These are phyloP conservation scores for Oncorhynchus gorbuscha DNA, from an alignment of 2,113 vertebrate genomes.

Conservation along the genomic window DNA sequence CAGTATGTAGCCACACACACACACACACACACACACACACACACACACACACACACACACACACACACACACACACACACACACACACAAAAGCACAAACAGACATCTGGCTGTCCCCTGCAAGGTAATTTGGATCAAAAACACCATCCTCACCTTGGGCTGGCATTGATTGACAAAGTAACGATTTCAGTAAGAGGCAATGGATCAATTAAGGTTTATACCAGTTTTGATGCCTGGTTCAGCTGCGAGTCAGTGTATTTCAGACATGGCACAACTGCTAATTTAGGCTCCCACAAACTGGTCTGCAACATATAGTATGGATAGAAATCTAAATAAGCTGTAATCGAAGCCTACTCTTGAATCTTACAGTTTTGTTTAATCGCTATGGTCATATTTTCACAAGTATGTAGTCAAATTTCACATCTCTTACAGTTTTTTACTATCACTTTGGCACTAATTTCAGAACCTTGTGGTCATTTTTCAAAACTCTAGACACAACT, in stretches of 20 bases:
- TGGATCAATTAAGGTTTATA: slow-evolving; percentile 42
- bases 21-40: neutral
- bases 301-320: no score
- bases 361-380: no score
- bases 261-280: neutral
- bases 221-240: slow-evolving; percentile 12
- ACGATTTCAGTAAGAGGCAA: slow-evolving; percentile 36
- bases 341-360: no score
- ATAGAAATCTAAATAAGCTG: no score
- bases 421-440: no score
- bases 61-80: slow-evolving; percentile 8
- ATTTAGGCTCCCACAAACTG: neutral
- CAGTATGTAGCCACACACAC: neutral
- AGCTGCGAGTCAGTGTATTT: neutral
- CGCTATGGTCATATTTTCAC: no score
- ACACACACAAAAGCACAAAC: slow-evolving; percentile 1
- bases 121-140: slow-evolving; percentile 26
- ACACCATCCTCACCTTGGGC: slow-evolving; percentile 22
- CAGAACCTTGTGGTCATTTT: no score
- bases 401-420: no score
- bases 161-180: slow-evolving; percentile 24
- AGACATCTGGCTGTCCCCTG: neutral
- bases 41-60: neutral
- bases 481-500: no score
- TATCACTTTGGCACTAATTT: no score